A percentile compares a stretch with the other conserved stretches of the same genome.
phyloP scores from a whole-genome alignment of 2,797 vertebrate genomes.

The Cottoperca gobio region DNA sequence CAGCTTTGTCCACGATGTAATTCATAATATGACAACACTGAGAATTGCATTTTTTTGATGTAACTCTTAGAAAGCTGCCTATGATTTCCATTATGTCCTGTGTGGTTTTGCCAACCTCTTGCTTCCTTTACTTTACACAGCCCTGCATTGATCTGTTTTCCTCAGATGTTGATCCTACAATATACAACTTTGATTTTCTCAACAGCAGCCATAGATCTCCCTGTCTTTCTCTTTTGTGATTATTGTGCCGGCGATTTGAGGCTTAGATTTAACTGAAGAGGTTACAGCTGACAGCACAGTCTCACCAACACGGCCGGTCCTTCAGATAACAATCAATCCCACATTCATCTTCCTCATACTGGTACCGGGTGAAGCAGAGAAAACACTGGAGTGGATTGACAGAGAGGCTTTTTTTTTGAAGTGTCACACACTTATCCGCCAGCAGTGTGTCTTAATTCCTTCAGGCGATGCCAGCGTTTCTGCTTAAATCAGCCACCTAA shows the following conservation, averaged over 20 bases:
- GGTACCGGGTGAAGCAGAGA: neutral
- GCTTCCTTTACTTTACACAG: conserved; percentile 39
- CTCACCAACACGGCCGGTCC: conserved; percentile 5
- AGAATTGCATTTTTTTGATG: neutral
- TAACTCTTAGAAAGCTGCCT: conserved; percentile 27
- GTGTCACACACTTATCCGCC: conserved; percentile 36
- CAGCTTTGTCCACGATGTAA: neutral
- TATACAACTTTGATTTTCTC: conserved; percentile 63
- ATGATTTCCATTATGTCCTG: conserved; percentile 7
- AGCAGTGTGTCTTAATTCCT: conserved; percentile 20
- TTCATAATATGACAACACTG: conserved; percentile 12
- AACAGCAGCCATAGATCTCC: conserved; percentile 44
- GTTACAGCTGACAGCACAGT: conserved; percentile 41
- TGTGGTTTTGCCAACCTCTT: conserved; percentile 29
- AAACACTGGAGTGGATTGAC: conserved; percentile 48
- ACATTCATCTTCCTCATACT: conserved; percentile 17
- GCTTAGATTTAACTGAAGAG: conserved; percentile 41
- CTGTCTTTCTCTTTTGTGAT: conserved; percentile 15
- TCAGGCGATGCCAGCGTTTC: conserved; percentile 9
- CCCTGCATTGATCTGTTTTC: conserved; percentile 61
- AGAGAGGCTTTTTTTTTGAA: conserved; percentile 35
- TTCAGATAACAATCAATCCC: conserved; percentile 29
- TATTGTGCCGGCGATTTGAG: conserved; percentile 20
- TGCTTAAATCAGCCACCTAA: conserved; percentile 37
- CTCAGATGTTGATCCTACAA: conserved; percentile 59